These are phyloP conservation scores for Noctua pronuba DNA, from an alignment of 2,888 invertebrate genomes.

Conservation along the genomic window DNA sequence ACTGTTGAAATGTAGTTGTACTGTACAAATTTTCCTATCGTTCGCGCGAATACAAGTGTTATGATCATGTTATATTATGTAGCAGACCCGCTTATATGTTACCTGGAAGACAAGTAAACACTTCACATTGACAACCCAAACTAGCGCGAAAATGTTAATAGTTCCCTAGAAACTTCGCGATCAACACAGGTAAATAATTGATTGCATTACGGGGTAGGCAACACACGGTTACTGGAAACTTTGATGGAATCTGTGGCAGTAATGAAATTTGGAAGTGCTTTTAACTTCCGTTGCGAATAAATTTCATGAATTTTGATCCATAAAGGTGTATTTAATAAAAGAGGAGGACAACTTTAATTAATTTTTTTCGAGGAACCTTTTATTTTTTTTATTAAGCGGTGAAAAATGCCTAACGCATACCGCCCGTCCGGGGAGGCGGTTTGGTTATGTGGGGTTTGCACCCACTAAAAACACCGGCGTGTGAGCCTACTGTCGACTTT, in stretches of 20 bases:
- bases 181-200: neutral
- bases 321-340: too few relatives aligned
- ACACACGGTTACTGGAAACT: neutral
- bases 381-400: too few relatives aligned
- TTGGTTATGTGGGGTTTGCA: too few relatives aligned
- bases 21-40: neutral
- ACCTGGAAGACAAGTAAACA: neutral
- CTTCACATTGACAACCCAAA: neutral
- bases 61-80: neutral
- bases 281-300: neutral
- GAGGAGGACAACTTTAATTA: neutral
- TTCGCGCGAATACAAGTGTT: neutral
- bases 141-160: neutral
- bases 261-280: neutral
- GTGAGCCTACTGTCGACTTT: too few relatives aligned
- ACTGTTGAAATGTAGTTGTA: neutral
- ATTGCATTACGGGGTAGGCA: neutral
- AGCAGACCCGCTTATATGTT: neutral
- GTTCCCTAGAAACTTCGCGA: neutral
- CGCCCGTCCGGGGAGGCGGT: too few relatives aligned
- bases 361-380: too few relatives aligned
- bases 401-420: too few relatives aligned
- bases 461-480: too few relatives aligned
- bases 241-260: neutral
- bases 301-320: neutral